Percentiles rank a stretch among this genome's conserved stretches.
These are phyloP conservation scores for Platichthys flesus DNA, from an alignment of 2,113 vertebrate genomes.

Conservation along the genomic window DNA sequence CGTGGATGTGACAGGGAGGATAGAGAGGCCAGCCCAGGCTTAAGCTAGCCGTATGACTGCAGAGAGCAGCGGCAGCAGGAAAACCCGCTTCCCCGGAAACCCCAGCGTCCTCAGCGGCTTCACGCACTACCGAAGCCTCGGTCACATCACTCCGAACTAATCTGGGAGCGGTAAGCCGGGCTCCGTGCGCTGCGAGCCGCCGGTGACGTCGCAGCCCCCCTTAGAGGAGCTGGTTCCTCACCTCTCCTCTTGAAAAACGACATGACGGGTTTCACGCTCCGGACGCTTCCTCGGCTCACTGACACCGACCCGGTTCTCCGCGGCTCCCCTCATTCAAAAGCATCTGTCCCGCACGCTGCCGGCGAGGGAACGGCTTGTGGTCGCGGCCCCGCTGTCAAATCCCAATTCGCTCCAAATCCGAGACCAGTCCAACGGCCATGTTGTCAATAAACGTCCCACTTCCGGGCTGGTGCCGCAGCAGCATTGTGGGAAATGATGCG, in stretches of 20 bases:
- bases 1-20: constrained; percentile 4
- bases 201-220: constrained; percentile 54
- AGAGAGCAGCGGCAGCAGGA: not conserved
- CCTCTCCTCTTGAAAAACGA: constrained; percentile 93
- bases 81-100: not conserved
- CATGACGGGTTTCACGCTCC: constrained; percentile 81
- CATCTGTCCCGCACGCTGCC: constrained; percentile 36
- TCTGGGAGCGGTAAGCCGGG: not conserved
- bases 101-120: not conserved
- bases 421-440: constrained; percentile 82
- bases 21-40: constrained; percentile 54
- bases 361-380: constrained; percentile 1
- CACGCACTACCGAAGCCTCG: not conserved
- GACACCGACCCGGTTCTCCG: constrained; percentile 76
- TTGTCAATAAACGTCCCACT: constrained; percentile 91
- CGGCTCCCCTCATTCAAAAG: constrained; percentile 84
- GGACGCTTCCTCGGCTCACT: constrained; percentile 77
- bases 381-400: constrained; percentile 70
- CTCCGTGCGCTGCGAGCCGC: not conserved
- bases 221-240: constrained; percentile 75
- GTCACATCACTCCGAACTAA: not conserved
- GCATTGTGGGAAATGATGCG: constrained; percentile 80
- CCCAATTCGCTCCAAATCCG: constrained; percentile 69
- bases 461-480: constrained; percentile 82
- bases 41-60: constrained; percentile 51